Conservation (phyloP, 2,888 invertebrate genomes). For the Lochmaea capreae region DNA sequence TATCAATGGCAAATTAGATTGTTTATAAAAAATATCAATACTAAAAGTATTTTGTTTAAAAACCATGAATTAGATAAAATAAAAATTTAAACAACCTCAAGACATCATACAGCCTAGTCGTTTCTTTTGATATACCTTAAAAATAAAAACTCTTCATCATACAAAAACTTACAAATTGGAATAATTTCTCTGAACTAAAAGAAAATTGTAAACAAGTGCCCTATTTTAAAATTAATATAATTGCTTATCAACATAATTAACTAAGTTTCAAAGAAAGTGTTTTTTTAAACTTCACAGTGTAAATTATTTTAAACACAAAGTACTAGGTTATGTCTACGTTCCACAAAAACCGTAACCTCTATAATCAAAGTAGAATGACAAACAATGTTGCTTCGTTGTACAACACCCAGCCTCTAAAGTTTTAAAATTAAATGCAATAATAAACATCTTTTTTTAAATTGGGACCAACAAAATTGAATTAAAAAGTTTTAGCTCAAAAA, state of each 20-base stretch:
- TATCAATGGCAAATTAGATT: background rate
- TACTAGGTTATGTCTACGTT: conserved; percentile 22
- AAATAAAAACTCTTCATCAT: conserved; percentile 4
- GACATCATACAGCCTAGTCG: conserved; percentile 25
- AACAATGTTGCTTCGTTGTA: no score
- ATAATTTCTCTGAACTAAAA: conserved; percentile 19
- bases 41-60: background rate
- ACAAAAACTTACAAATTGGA: conserved; percentile 20
- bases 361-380: no score
- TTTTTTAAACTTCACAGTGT: conserved; percentile 36
- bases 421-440: no score
- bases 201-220: conserved; percentile 37
- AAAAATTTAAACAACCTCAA: conserved; percentile 31
- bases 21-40: background rate
- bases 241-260: conserved; percentile 9
- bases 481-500: no score
- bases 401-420: no score
- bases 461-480: no score
- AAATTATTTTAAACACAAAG: conserved; percentile 30
- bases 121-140: conserved; percentile 32
- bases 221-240: conserved; percentile 39
- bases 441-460: no score
- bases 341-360: background rate
- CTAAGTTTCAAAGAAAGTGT: conserved; percentile 24
- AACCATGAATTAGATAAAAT: background rate